Evolutionary conservation across 2,888 invertebrate species (phyloP), one percentile per base, ranked within the genome.

Genomic region (Pogonocherus hispidulus): DNA sequence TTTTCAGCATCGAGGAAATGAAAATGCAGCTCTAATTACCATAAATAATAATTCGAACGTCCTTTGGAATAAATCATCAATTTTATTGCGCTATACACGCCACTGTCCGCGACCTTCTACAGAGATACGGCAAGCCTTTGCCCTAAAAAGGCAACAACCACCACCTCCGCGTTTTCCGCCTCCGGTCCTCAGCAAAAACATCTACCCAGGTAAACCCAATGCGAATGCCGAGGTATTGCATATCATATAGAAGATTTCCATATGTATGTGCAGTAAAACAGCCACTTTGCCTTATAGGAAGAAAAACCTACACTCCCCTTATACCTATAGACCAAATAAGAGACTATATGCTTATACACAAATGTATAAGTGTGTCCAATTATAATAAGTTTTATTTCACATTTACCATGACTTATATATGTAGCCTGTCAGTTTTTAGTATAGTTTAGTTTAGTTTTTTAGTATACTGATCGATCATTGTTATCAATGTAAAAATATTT

Each of bases 141-240:
- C 72, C 82, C 80, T 72, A 81, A 80, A 78, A 82, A 77, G 83
- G 83, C 73, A 79, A 78, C 78, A 75, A 81, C 80, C 78, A 77
- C 82, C 84, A 80, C 83, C 84, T 83, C 83, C 84, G 80, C 75
- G 67, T 76, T 77, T 72, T 68, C 79, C 83, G 82, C 83, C 84
- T 80, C 80, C 81, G 76, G 77, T 66, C 52, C 68, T 63, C 18
- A 22, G 60, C 56, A 32, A 73, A 73, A 73, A 73, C 71, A 71
- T 71, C 71, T 65, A 71, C 67, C 67, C 73, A 69, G 63, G 65
- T 63, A 63, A 73, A 64, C 66, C 51, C 46, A 47, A 64, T 68
- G 63, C 47, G 67, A 70, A 73, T 72, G 44, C 44, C 57, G 54
- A 62, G 35, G 20, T 46, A 55, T 64, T 68, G 66, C 66, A 65